Conservation (phyloP, 2,888 invertebrate genomes). For the Ophioninae sp. region DNA sequence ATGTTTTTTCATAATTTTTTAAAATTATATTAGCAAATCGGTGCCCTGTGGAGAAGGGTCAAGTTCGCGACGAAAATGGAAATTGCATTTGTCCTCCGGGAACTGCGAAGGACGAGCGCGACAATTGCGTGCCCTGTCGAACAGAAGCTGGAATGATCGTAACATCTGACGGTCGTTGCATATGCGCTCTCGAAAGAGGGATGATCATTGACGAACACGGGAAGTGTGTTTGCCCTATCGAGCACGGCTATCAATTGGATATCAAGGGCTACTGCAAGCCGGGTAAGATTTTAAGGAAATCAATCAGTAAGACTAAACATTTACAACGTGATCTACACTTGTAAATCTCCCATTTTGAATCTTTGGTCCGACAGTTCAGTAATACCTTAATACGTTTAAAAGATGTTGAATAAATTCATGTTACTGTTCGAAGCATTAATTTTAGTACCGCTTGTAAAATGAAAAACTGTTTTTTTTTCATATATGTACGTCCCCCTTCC, state of each 20-base stretch:
- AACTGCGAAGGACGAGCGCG: constrained; percentile 88
- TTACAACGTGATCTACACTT: too few species aligned
- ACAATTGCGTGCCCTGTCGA: constrained; percentile 89
- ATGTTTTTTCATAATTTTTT: neutral
- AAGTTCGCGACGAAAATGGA: constrained; percentile 85
- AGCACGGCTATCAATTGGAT: constrained; percentile 86
- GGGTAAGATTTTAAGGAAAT: constrained; percentile 73
- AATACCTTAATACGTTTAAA: too few species aligned
- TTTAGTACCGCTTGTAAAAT: too few species aligned
- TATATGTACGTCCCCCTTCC: too few species aligned
- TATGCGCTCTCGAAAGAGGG: constrained; percentile 91
- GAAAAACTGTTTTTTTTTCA: too few species aligned
- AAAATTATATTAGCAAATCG: constrained; percentile 81
- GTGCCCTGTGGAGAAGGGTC: constrained; percentile 87
- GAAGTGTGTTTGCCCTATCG: constrained; percentile 88
- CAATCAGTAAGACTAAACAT: too few species aligned
- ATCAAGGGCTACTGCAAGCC: constrained; percentile 84
- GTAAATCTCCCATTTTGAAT: too few species aligned
- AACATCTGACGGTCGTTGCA: constrained; percentile 90
- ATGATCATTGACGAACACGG: constrained; percentile 89
- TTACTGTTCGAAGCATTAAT: too few species aligned
- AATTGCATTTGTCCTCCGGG: constrained; percentile 90
- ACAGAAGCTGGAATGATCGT: constrained; percentile 88
- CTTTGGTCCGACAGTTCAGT: too few species aligned
- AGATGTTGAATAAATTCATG: too few species aligned